Evolutionary conservation across 2,797 vertebrate species (phyloP).

Genomic region (Acrossocheilus fasciatus): DNA sequence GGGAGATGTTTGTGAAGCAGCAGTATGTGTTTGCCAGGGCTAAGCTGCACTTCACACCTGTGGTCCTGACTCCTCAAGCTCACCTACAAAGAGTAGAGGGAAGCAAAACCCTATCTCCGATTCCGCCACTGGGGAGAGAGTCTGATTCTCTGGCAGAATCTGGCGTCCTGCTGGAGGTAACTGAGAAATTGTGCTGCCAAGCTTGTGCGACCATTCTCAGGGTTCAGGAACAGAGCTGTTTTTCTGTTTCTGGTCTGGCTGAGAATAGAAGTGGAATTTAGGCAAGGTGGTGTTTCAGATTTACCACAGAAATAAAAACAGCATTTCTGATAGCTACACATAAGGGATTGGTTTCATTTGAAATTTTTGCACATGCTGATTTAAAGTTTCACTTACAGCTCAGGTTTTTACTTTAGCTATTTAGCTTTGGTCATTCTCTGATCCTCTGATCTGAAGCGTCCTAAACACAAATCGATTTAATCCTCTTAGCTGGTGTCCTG

Average conservation of each 20-base stretch:
- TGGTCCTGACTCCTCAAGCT: slow-evolving; percentile 43
- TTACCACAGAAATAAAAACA: background rate
- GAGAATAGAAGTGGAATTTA: slow-evolving; percentile 9
- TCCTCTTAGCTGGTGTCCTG: slow-evolving; percentile 56
- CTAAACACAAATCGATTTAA: slow-evolving; percentile 57
- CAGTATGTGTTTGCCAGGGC: slow-evolving; percentile 16
- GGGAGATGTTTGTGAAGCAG: slow-evolving; percentile 47
- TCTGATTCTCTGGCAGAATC: slow-evolving; percentile 45
- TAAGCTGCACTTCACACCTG: slow-evolving; percentile 58
- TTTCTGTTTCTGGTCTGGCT: background rate
- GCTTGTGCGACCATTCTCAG: slow-evolving; percentile 43
- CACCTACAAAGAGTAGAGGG: slow-evolving; percentile 30
- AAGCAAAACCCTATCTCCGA: slow-evolving; percentile 30
- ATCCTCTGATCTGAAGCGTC: slow-evolving; percentile 51
- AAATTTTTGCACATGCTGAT: background rate
- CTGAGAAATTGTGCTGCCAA: slow-evolving; percentile 53
- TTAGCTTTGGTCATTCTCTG: slow-evolving; percentile 35
- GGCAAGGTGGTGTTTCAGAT: slow-evolving; percentile 11
- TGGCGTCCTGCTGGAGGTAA: slow-evolving; percentile 51
- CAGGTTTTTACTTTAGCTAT: slow-evolving; percentile 14
- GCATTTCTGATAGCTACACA: background rate
- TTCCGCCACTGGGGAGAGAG: slow-evolving; percentile 34
- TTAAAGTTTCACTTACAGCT: slow-evolving; percentile 28
- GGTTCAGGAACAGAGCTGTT: slow-evolving; percentile 21
- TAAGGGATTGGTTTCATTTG: background rate